phyloP scores from a whole-genome alignment of 1,140 invertebrate species.

The Lutraria rhynchaena region DNA sequence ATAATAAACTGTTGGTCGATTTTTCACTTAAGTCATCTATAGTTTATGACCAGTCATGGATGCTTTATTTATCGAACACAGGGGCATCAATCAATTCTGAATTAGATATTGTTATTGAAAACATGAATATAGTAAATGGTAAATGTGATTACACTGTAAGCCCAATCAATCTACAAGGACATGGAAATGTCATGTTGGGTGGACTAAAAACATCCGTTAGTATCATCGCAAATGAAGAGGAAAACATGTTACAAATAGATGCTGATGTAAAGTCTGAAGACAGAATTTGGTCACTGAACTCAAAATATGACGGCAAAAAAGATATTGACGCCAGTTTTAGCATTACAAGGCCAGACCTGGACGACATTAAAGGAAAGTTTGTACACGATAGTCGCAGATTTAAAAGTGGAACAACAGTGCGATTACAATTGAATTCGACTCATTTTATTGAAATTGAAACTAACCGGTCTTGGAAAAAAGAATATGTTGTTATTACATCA shows the following conservation, averaged over 20 bases:
- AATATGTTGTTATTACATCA: background rate
- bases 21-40: background rate
- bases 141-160: background rate
- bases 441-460: slow-evolving; percentile 14
- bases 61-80: background rate
- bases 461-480: slow-evolving; percentile 10
- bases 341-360: slow-evolving; percentile 9
- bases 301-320: background rate
- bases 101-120: background rate
- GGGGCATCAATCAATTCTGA: background rate
- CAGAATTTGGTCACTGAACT: background rate
- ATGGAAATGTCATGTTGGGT: background rate
- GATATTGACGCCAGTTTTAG: slow-evolving; percentile 1
- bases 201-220: background rate
- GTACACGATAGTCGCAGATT: background rate
- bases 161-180: background rate
- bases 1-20: background rate
- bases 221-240: background rate
- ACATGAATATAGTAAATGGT: background rate
- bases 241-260: background rate
- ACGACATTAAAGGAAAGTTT: slow-evolving; percentile 17
- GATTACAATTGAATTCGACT: slow-evolving; percentile 2
- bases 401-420: background rate
- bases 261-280: background rate
- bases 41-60: background rate